Conservation (phyloP, 2,888 invertebrate genomes). For the Tethea ocularis region DNA sequence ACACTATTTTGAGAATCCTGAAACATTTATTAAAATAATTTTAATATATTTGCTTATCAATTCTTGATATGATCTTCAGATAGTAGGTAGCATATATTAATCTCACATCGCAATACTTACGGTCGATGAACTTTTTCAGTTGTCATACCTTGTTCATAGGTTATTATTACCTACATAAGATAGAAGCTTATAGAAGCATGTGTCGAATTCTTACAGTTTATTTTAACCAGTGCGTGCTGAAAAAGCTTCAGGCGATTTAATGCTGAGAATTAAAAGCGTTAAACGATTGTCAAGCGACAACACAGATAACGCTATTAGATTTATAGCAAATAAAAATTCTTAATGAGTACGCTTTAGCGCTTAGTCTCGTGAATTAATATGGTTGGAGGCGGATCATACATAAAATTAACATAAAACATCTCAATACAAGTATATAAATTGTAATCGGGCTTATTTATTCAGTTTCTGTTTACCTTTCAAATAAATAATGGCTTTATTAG, state of each 20-base stretch:
- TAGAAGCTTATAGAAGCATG: no score
- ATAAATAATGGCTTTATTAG: conserved; percentile 55
- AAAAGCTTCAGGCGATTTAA: conserved; percentile 37
- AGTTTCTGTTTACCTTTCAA: conserved; percentile 52
- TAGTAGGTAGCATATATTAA: background rate
- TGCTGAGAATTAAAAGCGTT: conserved; percentile 50
- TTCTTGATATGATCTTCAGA: no score
- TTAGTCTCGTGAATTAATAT: conserved; percentile 57
- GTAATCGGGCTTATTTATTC: conserved; percentile 65
- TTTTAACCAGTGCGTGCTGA: conserved; percentile 12
- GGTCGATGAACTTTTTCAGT: background rate
- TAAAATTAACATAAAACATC: conserved; percentile 77
- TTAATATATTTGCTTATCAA: background rate
- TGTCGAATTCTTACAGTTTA: no score
- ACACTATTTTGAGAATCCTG: no score
- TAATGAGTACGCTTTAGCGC: conserved; percentile 57
- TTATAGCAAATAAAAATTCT: conserved; percentile 69
- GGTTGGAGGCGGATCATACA: conserved; percentile 63
- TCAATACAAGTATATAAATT: conserved; percentile 67
- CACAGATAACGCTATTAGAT: conserved; percentile 61
- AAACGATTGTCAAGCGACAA: conserved; percentile 50
- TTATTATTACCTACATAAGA: no score
- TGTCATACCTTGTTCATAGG: no score
- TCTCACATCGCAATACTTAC: background rate
- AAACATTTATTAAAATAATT: no score